Evolutionary conservation across 2,888 invertebrate genomes (phyloP), one percentile per base, ranked within the genome.

Genomic region (Meteorus colon): DNA sequence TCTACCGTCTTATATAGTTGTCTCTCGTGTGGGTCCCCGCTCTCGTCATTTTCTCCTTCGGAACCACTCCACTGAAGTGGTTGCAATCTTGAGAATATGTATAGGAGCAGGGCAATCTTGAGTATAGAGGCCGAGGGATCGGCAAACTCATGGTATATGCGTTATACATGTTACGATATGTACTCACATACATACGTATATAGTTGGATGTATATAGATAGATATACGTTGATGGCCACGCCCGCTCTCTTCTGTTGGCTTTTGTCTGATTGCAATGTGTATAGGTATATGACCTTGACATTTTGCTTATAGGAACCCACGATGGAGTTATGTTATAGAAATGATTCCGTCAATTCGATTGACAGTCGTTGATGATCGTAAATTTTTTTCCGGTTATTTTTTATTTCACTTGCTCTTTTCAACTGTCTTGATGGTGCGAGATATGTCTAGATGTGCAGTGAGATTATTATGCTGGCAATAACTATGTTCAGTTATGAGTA

Each of bases 1-100:
- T 82, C 85, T 86, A 86, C 83, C 84, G 86, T 87, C 88, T 89
- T 89, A 89, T 89, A 89, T 85, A 82, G 81, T 81, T 78, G 80
- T 72, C 79, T 76, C 78, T 80, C 76, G 76, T 73, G 73, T 65
- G 69, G 78, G 81, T 82, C 77, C 83, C 81, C 84, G 86, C 86
- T 86, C 84, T 83, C 80, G 80, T 80, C 78, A 82, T 76, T 74
- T 75, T 83, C 82, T 80, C 82, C 80, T 76, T 72, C 65, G 76
- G 70, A 73, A 78, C 72, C 73, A 68, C 71, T 73, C 59, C 71
- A 51, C 48, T 68, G 41, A 29, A 55, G 51, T 51, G 41, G 73
- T 19, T 55, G 75, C 75, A 73, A 73, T 77, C 67, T 70, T 63
- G 19, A 16, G 74, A 68, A 77, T 70, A 67, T 55, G 37, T 59